Conservation (phyloP, 2,113 vertebrate genomes). For the Brevimyrus niger region DNA sequence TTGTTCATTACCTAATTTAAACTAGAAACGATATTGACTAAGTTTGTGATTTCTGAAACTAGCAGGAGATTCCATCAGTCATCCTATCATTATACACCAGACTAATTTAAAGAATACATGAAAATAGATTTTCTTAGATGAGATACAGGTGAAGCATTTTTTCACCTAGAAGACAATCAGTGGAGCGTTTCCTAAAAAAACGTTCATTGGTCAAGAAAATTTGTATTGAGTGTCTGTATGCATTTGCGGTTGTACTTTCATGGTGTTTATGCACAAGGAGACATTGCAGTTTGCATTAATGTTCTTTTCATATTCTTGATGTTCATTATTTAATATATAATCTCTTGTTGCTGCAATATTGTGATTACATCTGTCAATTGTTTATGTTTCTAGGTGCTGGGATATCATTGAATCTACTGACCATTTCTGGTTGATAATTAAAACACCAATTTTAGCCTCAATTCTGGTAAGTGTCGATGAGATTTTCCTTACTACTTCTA, state of each 20-base stretch:
- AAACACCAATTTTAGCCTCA: slow-evolving; percentile 76
- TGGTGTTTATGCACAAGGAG: neutral
- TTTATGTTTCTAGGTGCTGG: slow-evolving; percentile 75
- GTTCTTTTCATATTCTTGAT: neutral
- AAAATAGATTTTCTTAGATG: neutral
- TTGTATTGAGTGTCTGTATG: neutral
- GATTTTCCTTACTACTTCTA: neutral
- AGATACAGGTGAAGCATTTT: neutral
- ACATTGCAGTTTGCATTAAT: neutral
- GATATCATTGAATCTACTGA: slow-evolving; percentile 62
- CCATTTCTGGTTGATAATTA: slow-evolving; percentile 89
- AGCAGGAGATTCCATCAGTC: neutral
- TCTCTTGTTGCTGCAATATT: neutral
- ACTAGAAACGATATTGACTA: neutral
- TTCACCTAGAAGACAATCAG: neutral
- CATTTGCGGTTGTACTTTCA: neutral
- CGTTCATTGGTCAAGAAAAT: neutral
- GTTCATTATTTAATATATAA: neutral
- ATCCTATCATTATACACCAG: neutral
- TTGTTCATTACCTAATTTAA: neutral
- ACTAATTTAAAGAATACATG: slow-evolving; percentile 7
- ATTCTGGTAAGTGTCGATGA: slow-evolving; percentile 72
- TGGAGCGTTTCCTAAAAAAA: neutral
- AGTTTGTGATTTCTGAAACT: neutral
- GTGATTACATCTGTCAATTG: neutral